Conservation (phyloP, 2,113 vertebrate genomes). For the Nannospalax galili region DNA sequence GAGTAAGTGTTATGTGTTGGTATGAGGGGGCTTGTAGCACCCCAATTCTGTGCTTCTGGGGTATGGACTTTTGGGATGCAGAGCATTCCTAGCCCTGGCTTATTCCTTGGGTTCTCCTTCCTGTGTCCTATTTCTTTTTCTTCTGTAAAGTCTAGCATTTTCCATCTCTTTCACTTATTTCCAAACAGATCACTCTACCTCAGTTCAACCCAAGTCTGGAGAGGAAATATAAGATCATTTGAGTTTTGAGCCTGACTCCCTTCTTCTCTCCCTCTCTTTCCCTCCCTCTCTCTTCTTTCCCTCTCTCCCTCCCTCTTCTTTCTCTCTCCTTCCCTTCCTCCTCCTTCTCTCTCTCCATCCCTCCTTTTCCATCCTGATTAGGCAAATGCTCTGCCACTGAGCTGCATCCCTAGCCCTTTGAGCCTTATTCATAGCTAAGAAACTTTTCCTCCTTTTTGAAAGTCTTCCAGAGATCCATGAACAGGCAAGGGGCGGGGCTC, state of each 20-base stretch:
- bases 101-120: neutral
- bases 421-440: neutral
- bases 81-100: too few relatives aligned
- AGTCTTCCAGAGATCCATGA: neutral
- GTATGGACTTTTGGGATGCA: neutral
- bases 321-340: too few relatives aligned
- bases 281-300: too few relatives aligned
- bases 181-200: neutral
- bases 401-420: neutral
- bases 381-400: neutral
- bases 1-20: fast-evolving
- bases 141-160: neutral
- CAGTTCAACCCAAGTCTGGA: neutral
- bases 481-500: neutral
- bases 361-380: neutral
- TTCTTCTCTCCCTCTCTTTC: too few relatives aligned
- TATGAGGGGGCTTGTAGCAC: too few relatives aligned
- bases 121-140: neutral
- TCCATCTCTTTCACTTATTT: neutral
- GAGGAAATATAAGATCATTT: neutral
- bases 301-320: neutral
- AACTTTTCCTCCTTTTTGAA: neutral
- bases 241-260: neutral
- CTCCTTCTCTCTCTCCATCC: too few relatives aligned
- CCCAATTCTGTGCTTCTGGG: neutral